Base-by-base conservation (phyloP, 1,140 invertebrate species). In the Drosophila ironensis region DNA sequence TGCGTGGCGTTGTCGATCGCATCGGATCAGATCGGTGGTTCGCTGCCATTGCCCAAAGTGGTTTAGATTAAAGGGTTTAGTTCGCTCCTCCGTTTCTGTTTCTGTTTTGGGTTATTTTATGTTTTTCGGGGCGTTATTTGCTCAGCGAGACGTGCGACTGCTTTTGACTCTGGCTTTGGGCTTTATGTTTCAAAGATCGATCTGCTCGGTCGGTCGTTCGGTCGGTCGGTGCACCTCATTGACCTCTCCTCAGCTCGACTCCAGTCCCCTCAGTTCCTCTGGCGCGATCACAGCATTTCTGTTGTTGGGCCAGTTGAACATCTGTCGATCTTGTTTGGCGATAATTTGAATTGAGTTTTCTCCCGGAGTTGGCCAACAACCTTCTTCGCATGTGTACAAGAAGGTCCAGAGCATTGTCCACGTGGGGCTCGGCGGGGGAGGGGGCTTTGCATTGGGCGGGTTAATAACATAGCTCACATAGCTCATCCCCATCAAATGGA, bases 261-360 rank as follows among this genome's bases (percentile, higher is more conserved):
- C 12, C 14, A 0, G 9, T 7, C 51, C 44, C 25, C 22, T 5
- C 14, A 8, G 28, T 63, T 16, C 30, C 16, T 42, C 52, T 17
- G 11, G n/a, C 28, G n/a, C 47, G 27, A 48, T 27, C 27, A 22
- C 6, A 35, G 41, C 38, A 45, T 64, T 67, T 76, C 37, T 72
- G 54, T 66, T 76, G 54, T 57, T 66, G 54, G 68, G 72, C 54
- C 68, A 59, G 80, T 45, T 80, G 80, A 86, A 86, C 80, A 86
- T 86, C 80, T 86, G 80, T 86, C 80, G 80, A 86, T 86, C 80
- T 86, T 86, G 81, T 86, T 59, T 59, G 71, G 56, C 81, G 80
- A 86, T 86, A 86, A 86, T 86, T 86, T 86, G 80, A 86, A 86
- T 86, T 86, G 80, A 86, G 80, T 86, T 86, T 87, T 86, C 81